Conservation (phyloP, 2,888 invertebrate genomes). For the Andrena praecox region DNA sequence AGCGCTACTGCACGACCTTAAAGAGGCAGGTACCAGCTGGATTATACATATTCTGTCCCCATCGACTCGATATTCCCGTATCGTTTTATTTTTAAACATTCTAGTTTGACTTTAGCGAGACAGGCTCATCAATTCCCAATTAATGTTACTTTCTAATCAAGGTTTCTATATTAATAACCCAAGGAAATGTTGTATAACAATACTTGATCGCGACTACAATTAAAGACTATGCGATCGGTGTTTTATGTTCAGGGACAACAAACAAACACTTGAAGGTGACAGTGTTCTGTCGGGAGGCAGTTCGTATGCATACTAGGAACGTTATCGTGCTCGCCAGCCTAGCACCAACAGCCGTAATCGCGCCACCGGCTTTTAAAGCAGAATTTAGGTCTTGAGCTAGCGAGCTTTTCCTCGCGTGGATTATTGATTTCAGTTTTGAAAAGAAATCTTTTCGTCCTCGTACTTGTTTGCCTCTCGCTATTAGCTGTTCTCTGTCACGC, state of each 20-base stretch:
- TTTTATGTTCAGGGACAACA: constrained; percentile 20
- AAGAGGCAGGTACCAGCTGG: constrained; percentile 60
- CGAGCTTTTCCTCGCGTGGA: constrained; percentile 23
- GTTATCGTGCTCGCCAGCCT: constrained; percentile 32
- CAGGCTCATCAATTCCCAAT: background rate
- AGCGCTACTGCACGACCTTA: constrained; percentile 58
- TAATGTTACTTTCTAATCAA: constrained; percentile 14
- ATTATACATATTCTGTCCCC: constrained; percentile 35
- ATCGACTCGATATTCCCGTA: constrained; percentile 35
- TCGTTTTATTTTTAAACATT: background rate
- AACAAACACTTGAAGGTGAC: constrained; percentile 11
- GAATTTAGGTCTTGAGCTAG: constrained; percentile 63
- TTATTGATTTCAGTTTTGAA: constrained; percentile 76
- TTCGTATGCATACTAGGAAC: constrained; percentile 25
- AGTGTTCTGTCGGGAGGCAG: constrained; percentile 13
- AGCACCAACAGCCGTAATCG: constrained; percentile 10
- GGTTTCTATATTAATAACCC: background rate
- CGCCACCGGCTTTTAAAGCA: constrained; percentile 44
- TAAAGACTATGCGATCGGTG: background rate
- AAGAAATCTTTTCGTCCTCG: constrained; percentile 42
- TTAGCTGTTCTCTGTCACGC: background rate
- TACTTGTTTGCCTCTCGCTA: background rate
- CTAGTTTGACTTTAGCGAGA: background rate
- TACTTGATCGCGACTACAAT: background rate
- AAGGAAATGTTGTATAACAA: background rate